phyloP scores from a whole-genome alignment of 2,113 vertebrate genomes.

The Scortum barcoo region DNA sequence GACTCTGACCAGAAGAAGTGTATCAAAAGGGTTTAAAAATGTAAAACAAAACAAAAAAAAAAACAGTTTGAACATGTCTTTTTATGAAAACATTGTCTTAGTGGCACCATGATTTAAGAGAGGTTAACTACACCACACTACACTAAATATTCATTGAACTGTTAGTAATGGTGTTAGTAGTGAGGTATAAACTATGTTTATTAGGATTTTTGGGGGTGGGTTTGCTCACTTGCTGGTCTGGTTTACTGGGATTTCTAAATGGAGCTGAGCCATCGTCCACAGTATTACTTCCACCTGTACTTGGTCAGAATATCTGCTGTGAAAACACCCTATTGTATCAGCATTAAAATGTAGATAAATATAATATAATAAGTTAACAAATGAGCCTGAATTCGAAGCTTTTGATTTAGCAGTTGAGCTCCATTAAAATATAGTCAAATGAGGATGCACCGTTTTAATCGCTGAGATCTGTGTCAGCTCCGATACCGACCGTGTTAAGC shows the following conservation, averaged over 20 bases:
- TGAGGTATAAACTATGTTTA: too few relatives aligned
- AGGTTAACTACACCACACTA: too few relatives aligned
- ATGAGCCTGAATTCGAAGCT: not conserved
- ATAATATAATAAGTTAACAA: not conserved
- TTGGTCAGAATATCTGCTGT: not conserved
- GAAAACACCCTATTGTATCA: not conserved
- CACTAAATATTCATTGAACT: too few relatives aligned
- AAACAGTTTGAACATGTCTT: too few relatives aligned
- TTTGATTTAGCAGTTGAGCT: not conserved
- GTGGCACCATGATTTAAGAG: too few relatives aligned
- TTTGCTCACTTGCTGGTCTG: too few relatives aligned
- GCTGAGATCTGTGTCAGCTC: not conserved
- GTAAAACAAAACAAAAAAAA: too few relatives aligned
- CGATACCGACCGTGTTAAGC: not conserved
- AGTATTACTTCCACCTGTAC: not conserved
- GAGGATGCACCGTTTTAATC: not conserved
- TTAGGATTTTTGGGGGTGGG: too few relatives aligned
- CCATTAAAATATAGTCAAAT: not conserved
- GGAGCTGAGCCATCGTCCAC: not conserved
- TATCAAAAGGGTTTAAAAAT: too few relatives aligned
- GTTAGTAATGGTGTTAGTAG: too few relatives aligned
- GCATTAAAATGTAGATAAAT: not conserved
- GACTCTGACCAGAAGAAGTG: too few relatives aligned
- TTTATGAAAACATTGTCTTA: too few relatives aligned
- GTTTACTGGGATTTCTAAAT: not conserved